Evolutionary conservation across 2,113 vertebrate genomes (phyloP), one percentile per base, ranked within the genome.

Genomic region (Sceloporus undulatus): DNA sequence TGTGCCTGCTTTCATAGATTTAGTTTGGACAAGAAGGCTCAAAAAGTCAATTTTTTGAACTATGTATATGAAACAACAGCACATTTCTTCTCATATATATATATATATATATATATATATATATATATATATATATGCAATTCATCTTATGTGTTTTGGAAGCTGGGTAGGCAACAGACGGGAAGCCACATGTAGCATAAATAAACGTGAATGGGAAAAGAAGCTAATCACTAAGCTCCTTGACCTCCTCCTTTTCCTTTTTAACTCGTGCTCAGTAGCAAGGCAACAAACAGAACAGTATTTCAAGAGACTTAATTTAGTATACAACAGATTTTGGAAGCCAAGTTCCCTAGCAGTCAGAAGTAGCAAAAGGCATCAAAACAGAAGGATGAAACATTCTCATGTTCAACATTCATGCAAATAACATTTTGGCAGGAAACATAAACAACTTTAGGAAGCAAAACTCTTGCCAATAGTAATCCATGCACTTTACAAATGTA

Each of bases 191-290:
- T 85, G 93, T 73, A 54, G 92, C 87, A 95, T 90, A 94, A 96
- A 96, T 91, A 93, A 92, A 91, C 88, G 91, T 93, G 95, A 87
- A 96, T 91, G 94, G 92, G 93, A 90, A 93, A 94, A 96, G 94
- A 93, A 89, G 93, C 94, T 94, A 92, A 85, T 89, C 92, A 65
- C 92, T 93, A 91, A 92, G 92, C 91, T 92, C 95, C 94, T 95
- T 95, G 94, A 96, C 96, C 96, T 97, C 94, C 90, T 78, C 95
- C 91, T 93, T 95, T 68, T 95, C 88, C 95, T 91, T 94, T 87
- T 90, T 90, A 89, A 91, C 92, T 87, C 89, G 90, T 92, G 87
- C 93, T 94, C 93, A 92, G 93, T 88, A 90, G 92, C 1, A 94
- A 96, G 92, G 93, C 90, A 80, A 52, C 84, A 93, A 93, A 93